Evolutionary conservation across 2,113 vertebrate genomes (phyloP).

Genomic region (Microtus ochrogaster): DNA sequence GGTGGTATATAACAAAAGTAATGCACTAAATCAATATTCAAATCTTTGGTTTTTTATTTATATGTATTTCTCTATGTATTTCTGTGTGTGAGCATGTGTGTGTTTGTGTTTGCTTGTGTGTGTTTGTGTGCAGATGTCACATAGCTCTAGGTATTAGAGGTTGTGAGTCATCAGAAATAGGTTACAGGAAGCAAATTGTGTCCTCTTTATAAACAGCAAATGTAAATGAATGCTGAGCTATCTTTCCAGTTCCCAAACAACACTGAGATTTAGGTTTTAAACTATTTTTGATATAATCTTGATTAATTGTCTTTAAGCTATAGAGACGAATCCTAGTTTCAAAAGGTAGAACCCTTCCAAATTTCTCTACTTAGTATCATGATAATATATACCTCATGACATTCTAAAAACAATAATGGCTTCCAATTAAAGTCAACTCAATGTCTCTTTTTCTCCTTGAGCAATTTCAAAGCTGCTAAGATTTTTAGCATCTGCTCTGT

Average conservation of each 20-base stretch:
- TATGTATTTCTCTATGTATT: not conserved
- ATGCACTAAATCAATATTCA: not conserved
- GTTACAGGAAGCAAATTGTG: not conserved
- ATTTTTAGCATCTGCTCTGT: not conserved
- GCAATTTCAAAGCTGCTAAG: not conserved
- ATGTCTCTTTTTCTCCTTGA: accelerated
- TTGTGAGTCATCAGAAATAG: too few relatives aligned
- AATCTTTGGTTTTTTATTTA: not conserved
- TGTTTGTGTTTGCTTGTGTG: not conserved
- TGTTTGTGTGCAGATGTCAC: too few relatives aligned
- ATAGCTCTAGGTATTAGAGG: not conserved
- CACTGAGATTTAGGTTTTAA: not conserved
- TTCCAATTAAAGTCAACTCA: not conserved
- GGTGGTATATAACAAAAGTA: not conserved
- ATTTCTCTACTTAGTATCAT: not conserved
- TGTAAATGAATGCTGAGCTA: too few relatives aligned
- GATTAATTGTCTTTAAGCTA: not conserved
- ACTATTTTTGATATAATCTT: not conserved
- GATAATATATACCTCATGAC: not conserved
- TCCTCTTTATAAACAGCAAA: not conserved
- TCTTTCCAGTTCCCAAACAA: not conserved
- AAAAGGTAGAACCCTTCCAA: not conserved
- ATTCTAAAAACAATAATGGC: not conserved
- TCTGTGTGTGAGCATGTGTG: not conserved
- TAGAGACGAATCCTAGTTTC: not conserved